Percentiles rank a stretch among this genome's conserved stretches.
Conservation (phyloP, 2,797 vertebrate species). For the Antennarius maculatus region DNA sequence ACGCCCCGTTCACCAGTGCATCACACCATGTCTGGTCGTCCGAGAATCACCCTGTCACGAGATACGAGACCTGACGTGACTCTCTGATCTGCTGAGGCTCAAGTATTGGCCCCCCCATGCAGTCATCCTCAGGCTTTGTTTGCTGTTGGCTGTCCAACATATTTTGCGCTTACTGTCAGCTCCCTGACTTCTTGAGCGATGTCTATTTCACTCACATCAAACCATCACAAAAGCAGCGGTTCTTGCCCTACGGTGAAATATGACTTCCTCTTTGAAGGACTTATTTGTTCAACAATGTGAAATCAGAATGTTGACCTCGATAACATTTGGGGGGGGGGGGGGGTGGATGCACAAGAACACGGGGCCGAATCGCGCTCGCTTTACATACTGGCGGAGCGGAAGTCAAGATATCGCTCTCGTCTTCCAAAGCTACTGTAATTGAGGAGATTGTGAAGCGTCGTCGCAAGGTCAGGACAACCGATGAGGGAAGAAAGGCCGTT, state of each 20-base stretch:
- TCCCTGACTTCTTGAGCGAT: slow-evolving; percentile 32
- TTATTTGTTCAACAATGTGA: slow-evolving; percentile 62
- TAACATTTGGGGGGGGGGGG: slow-evolving; percentile 40
- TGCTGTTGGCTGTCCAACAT: slow-evolving; percentile 50
- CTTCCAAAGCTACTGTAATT: slow-evolving; percentile 67
- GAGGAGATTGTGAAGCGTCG: slow-evolving; percentile 69
- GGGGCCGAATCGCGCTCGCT: slow-evolving; percentile 59
- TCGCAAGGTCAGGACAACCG: slow-evolving; percentile 70
- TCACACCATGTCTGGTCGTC: slow-evolving; percentile 20
- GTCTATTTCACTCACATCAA: slow-evolving; percentile 67
- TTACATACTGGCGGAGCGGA: slow-evolving; percentile 61
- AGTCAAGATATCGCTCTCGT: slow-evolving; percentile 65
- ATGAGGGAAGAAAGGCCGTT: slow-evolving; percentile 70
- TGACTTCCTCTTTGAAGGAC: slow-evolving; percentile 51
- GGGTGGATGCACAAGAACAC: slow-evolving; percentile 41
- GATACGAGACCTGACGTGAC: slow-evolving; percentile 37
- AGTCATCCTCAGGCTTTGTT: slow-evolving; percentile 53
- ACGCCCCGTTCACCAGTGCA: slow-evolving; percentile 7
- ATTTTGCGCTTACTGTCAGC: slow-evolving; percentile 58
- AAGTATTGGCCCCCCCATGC: slow-evolving; percentile 40
- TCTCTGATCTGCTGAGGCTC: slow-evolving; percentile 36
- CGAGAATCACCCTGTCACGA: slow-evolving; percentile 29
- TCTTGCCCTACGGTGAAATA: slow-evolving; percentile 47
- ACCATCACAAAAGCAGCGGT: slow-evolving; percentile 33
- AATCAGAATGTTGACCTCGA: slow-evolving; percentile 64